Base-by-base conservation (phyloP, 2,888 invertebrate species). In the Phragmatobia fuliginosa region DNA sequence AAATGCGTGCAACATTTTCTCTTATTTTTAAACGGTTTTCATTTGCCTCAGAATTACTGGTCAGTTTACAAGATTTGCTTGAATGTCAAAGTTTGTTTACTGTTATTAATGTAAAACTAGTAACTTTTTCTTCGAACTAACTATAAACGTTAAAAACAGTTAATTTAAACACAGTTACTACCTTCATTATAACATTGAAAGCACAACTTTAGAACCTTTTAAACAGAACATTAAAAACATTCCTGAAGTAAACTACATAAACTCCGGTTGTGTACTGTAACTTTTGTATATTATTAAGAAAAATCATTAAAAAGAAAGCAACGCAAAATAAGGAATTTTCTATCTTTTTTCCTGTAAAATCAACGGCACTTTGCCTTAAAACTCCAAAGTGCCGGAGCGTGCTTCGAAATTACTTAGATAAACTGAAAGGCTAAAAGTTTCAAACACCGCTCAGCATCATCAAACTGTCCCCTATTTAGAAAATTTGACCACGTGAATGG, bases 401-500 rank as follows among this genome's bases (percentile, higher is more conserved):
- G 70, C 66, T 66, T 71, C 72, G 77, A 58, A 74, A 76, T 78
- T 74, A 73, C 75, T 80, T 67, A 68, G 70, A 77, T 76, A 81
- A 83, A 83, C 76, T 80, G 78, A 75, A 79, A 83, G 80, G 78
- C 83, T 78, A 75, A 81, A 86, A 83, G 78, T 84, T 83, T 82
- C 74, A 75, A 78, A 80, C 81, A 81, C 74, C 81, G 65, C 76
- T 78, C 76, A 72, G 85, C 82, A 87, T 81, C 79, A 85, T 83
- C 83, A 86, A 86, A 83, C 81, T 77, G 81, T 76, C 78, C 82
- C 82, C 85, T 84, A 86, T 84, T 77, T 81, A 78, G 75, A 82
- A 87, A 85, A 86, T 87, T 86, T 80, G 83, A 83, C 83, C 82
- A 88, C 86, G 82, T 83, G 82, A 83, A 87, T 87, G 84, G 80